Evolutionary conservation across 2,113 vertebrate genomes (phyloP), one percentile per base, ranked within the genome.

Genomic region (Alligator sinensis): DNA sequence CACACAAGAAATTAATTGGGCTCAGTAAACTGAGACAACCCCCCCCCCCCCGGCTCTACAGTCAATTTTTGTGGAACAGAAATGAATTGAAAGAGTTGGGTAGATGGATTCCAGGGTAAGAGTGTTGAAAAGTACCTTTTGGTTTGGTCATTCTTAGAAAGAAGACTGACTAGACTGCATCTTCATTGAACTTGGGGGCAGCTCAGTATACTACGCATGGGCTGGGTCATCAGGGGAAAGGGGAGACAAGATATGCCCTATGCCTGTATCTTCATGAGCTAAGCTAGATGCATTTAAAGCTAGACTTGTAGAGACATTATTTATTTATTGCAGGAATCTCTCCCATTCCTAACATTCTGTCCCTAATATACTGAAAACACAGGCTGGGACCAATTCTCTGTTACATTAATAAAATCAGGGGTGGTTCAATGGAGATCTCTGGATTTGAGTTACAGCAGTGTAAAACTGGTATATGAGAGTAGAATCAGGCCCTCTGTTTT

Each of bases 361-460:
- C 15, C 60, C 47, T 12, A 47, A 4, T n/a, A 6, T 24, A 68
- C 4, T 77, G 87, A 74, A 75, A 70, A 19, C 38, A 62, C 6
- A 0, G 30, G 61, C 25, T 47, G 16, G 58, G 38, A 34, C 24
- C 4, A 74, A 38, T 47, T 87, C 55, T n/a, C 62, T 78, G 14
- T 72, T 22, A 92, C 60, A 92, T 10, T 30, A 68, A 2, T 22
- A 30, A 58, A 61, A 16, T 62, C 75, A 72, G 1, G 58, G 21
- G 9, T 66, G 1, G 0, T 70, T 59, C 4, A 55, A 66, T 15
- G 18, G 2, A 2, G 82, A 17, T 70, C 25, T 79, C 28, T n/a
- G 16, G 28, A 28, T 9, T 27, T n/a, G 64, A n/a, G 7, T 66
- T 72, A 17, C 19, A 22, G 10, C 19, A 12, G 11, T 6, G 68